phyloP scores from a whole-genome alignment of 2,113 vertebrate genomes.

The Hypanus sabinus region DNA sequence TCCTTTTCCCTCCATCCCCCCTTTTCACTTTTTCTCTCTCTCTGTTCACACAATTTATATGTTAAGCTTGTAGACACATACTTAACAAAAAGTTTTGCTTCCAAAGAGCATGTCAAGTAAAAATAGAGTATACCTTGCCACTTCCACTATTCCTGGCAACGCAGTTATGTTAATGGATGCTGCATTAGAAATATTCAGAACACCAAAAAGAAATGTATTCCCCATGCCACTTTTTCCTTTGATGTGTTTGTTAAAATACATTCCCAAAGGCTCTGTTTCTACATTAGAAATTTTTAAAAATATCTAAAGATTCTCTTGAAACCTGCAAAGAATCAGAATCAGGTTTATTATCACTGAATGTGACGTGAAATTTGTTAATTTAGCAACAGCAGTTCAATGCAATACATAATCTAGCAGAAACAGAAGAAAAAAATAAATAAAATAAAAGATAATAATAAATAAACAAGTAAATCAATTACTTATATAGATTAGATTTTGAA shows the following conservation, averaged over 20 bases:
- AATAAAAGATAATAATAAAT: no score
- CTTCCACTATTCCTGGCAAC: not conserved
- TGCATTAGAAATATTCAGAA: not conserved
- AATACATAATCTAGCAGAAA: no score
- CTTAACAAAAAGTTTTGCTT: not conserved
- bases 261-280: not conserved
- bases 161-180: not conserved
- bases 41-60: not conserved
- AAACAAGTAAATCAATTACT: no score
- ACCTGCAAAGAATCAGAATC: not conserved
- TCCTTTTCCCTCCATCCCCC: no score
- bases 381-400: no score
- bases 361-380: no score
- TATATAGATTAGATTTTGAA: no score
- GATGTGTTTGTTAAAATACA: not conserved
- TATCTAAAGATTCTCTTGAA: not conserved
- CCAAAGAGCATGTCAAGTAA: not conserved
- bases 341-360: no score
- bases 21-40: no score
- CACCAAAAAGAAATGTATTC: conserved; percentile 21
- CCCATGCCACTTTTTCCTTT: not conserved
- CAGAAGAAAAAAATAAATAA: no score
- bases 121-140: not conserved
- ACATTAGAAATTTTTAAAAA: not conserved
- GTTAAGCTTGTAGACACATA: not conserved